Percentiles rank a stretch among this genome's conserved stretches.
phyloP scores from a whole-genome alignment of 2,113 vertebrate genomes.

The Ophiodon elongatus region DNA sequence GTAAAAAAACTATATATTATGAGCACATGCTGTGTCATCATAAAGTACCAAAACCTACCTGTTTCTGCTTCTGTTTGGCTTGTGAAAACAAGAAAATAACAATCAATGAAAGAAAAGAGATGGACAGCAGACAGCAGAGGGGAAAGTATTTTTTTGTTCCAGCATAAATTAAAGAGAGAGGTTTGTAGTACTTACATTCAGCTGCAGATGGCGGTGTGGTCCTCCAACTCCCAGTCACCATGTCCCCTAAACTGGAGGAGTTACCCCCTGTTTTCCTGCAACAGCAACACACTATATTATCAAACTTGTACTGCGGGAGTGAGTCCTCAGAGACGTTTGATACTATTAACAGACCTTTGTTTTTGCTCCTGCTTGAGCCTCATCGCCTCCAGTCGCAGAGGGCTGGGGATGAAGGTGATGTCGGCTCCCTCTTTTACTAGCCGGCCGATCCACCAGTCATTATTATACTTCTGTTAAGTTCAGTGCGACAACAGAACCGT shows the following conservation, averaged over 20 bases:
- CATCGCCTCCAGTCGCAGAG: conserved; percentile 94
- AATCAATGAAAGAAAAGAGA: conserved; percentile 50
- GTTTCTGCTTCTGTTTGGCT: conserved; percentile 99
- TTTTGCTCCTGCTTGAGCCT: conserved; percentile 96
- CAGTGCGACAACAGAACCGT: conserved; percentile 8
- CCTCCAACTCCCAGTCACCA: conserved; percentile 90
- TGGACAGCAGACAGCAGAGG: not conserved
- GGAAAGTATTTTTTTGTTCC: conserved; percentile 13
- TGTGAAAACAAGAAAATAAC: conserved; percentile 85
- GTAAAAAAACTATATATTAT: not conserved
- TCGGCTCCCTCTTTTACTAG: conserved; percentile 96
- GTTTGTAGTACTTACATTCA: conserved; percentile 79
- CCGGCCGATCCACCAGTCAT: conserved; percentile 98
- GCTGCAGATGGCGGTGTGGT: conserved; percentile 94
- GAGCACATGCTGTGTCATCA: conserved; percentile 10
- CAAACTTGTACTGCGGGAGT: not conserved
- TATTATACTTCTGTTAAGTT: conserved; percentile 91
- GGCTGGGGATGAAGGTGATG: conserved; percentile 96
- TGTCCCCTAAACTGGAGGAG: conserved; percentile 91
- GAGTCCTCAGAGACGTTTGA: not conserved
- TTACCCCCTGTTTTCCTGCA: conserved; percentile 92
- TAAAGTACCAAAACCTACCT: conserved; percentile 84
- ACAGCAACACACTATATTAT: conserved; percentile 19
- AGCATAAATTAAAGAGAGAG: not conserved
- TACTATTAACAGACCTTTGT: conserved; percentile 85